Conservation (phyloP, 2,888 invertebrate species). For the Epinotia nisella region DNA sequence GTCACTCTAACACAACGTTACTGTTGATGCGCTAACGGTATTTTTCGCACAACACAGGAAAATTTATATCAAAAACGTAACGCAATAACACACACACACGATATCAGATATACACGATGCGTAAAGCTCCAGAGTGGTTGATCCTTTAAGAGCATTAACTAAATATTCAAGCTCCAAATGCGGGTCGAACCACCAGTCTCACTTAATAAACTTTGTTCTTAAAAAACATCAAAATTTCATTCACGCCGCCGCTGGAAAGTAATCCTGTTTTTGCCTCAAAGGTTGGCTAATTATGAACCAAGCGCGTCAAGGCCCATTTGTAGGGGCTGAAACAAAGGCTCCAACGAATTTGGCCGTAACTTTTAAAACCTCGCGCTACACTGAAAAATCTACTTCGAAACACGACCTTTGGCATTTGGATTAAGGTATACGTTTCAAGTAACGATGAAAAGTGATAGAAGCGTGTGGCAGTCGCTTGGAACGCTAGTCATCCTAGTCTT, state of each 20-base stretch:
- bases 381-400: not conserved
- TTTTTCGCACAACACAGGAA: no score
- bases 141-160: not conserved
- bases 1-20: no score
- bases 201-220: slow-evolving; percentile 8
- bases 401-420: not conserved
- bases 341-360: slow-evolving; percentile 15
- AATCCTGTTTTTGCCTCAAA: slow-evolving; percentile 36
- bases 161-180: not conserved
- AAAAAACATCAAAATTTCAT: slow-evolving; percentile 23
- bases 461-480: not conserved
- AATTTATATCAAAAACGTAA: no score
- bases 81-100: no score
- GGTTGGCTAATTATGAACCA: slow-evolving; percentile 42
- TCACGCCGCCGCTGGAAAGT: slow-evolving; percentile 27
- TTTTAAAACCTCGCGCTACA: not conserved
- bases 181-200: not conserved
- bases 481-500: slow-evolving; percentile 13
- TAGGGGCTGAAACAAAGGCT: slow-evolving; percentile 33
- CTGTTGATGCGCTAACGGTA: no score
- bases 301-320: slow-evolving; percentile 42
- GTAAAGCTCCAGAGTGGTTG: not conserved
- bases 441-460: not conserved
- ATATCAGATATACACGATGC: no score
- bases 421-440: slow-evolving; percentile 1